Conservation (phyloP, 2,797 vertebrate species). For the Bradypodion pumilum region DNA sequence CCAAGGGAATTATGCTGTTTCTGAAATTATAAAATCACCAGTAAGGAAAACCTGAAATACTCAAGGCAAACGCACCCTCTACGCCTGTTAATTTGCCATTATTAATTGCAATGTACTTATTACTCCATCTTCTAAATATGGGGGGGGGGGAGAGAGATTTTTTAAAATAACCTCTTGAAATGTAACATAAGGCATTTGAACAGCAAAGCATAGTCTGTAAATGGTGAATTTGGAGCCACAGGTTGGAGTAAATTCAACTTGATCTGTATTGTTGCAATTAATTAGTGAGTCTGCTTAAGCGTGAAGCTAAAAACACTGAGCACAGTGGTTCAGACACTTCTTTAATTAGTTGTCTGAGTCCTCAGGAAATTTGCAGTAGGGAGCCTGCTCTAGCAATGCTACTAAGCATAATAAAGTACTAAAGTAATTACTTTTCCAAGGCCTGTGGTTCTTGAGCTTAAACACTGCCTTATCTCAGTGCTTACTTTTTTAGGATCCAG, state of each 20-base stretch:
- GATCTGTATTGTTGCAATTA: slow-evolving; percentile 40
- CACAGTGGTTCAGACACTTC: slow-evolving; percentile 14
- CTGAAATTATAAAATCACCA: slow-evolving; percentile 87
- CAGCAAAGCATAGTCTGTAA: neutral
- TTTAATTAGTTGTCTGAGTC: slow-evolving; percentile 49
- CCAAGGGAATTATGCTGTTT: slow-evolving; percentile 90
- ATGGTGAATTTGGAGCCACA: neutral
- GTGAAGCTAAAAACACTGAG: slow-evolving; percentile 14
- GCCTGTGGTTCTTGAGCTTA: neutral
- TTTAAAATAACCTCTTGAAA: slow-evolving; percentile 16
- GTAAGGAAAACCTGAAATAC: slow-evolving; percentile 70
- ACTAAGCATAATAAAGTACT: slow-evolving; percentile 20
- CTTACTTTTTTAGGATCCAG: neutral
- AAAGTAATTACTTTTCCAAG: neutral
- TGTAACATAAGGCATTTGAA: slow-evolving; percentile 1
- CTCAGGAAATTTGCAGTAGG: slow-evolving; percentile 14
- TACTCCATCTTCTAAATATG: neutral
- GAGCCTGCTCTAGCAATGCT: neutral
- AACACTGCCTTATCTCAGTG: neutral
- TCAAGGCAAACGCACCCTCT: slow-evolving; percentile 6
- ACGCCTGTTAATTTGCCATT: neutral
- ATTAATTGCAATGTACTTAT: neutral
- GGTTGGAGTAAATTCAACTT: neutral
- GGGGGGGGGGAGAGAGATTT: neutral
- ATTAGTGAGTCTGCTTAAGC: slow-evolving; percentile 49